Conservation (phyloP, 2,888 invertebrate species). For the Sarcophaga rosellei region DNA sequence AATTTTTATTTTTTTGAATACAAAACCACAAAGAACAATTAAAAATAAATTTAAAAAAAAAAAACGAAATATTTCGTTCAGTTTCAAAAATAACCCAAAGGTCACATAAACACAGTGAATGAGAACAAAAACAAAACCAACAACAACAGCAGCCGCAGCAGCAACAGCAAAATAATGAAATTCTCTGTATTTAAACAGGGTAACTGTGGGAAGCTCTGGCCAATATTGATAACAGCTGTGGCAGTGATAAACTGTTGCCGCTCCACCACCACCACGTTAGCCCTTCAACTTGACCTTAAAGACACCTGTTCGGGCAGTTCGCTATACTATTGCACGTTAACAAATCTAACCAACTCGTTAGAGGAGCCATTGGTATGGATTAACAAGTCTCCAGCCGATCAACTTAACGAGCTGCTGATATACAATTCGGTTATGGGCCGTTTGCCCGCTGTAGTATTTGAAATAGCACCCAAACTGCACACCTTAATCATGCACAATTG, state of each 20-base stretch:
- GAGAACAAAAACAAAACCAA: slow-evolving; percentile 15
- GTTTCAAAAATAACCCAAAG: too few species aligned
- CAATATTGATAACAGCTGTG: slow-evolving; percentile 42
- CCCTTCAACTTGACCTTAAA: slow-evolving; percentile 71
- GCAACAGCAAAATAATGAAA: slow-evolving; percentile 36
- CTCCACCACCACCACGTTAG: slow-evolving; percentile 8
- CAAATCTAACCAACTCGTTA: slow-evolving; percentile 64
- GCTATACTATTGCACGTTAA: slow-evolving; percentile 69
- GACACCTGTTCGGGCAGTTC: slow-evolving; percentile 71
- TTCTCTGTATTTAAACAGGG: slow-evolving; percentile 27
- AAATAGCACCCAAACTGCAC: slow-evolving; percentile 73
- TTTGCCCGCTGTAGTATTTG: slow-evolving; percentile 72
- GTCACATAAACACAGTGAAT: background rate
- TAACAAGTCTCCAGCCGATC: slow-evolving; percentile 54
- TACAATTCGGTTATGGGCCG: slow-evolving; percentile 71
- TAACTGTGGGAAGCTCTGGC: slow-evolving; percentile 6
- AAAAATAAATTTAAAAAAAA: slow-evolving; percentile 41
- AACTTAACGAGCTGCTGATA: slow-evolving; percentile 71
- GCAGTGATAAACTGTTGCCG: background rate
- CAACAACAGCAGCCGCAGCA: slow-evolving; percentile 18
- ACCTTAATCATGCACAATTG: slow-evolving; percentile 74
- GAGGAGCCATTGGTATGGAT: slow-evolving; percentile 66
- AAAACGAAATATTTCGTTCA: background rate
- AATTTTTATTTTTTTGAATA: background rate
- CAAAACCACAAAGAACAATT: slow-evolving; percentile 24